Conservation (phyloP, 2,888 invertebrate species). For the Pteria penguin region DNA sequence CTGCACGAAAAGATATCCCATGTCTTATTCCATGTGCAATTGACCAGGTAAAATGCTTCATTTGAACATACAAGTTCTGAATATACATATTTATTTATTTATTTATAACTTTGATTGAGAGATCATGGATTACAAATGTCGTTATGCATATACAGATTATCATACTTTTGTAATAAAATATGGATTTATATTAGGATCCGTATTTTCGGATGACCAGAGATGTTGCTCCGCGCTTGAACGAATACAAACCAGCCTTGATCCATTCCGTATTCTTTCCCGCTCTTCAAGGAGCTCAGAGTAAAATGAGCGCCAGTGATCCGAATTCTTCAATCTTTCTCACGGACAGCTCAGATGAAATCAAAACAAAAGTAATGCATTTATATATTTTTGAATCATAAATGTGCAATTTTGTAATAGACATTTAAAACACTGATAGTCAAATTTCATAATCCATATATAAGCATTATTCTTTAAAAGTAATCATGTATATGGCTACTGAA, state of each 20-base stretch:
- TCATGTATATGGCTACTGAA: no score
- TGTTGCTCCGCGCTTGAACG: slow-evolving; percentile 94
- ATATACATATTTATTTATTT: no score
- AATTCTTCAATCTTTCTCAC: slow-evolving; percentile 97
- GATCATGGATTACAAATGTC: no score
- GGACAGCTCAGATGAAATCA: slow-evolving; percentile 96
- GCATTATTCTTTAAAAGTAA: no score
- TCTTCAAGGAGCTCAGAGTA: slow-evolving; percentile 96
- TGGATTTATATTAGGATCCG: slow-evolving; percentile 86
- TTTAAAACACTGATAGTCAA: no score
- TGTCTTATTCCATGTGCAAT: slow-evolving; percentile 98
- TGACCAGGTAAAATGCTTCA: slow-evolving; percentile 86
- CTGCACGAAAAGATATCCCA: slow-evolving; percentile 86
- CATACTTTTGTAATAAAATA: no score
- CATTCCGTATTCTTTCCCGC: slow-evolving; percentile 96
- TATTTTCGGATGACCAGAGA: slow-evolving; percentile 99
- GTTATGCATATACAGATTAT: no score
- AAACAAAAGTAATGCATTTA: slow-evolving; percentile 95
- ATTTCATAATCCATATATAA: no score
- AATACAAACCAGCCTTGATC: slow-evolving; percentile 92
- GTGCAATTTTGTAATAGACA: no score
- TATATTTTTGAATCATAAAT: no score
- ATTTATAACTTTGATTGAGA: no score
- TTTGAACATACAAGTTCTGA: no score
- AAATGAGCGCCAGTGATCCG: slow-evolving; percentile 98